Evolutionary conservation across 2,797 vertebrate species (phyloP).

Genomic region (Phoebastria nigripes): DNA sequence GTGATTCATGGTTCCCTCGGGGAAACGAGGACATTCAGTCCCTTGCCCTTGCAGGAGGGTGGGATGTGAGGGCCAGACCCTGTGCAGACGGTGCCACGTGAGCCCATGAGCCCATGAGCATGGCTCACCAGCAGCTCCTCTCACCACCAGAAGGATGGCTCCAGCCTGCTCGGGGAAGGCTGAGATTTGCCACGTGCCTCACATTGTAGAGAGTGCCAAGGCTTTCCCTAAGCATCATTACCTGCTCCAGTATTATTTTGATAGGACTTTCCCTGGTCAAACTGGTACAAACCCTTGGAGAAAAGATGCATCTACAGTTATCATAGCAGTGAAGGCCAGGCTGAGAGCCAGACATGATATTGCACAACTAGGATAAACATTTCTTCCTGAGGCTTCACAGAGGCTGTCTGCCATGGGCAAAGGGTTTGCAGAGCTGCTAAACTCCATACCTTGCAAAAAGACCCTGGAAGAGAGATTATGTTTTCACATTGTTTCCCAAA

Average conservation of each 20-base stretch:
- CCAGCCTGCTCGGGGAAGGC: fast-evolving
- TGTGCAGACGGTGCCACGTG: background rate
- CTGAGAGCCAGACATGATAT: background rate
- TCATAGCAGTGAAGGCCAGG: background rate
- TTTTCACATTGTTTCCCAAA: slow-evolving; percentile 72
- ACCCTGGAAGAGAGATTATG: slow-evolving; percentile 65
- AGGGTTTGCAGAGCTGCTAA: background rate
- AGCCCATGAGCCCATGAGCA: background rate
- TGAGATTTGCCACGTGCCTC: fast-evolving
- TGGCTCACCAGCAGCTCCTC: fast-evolving
- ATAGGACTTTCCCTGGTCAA: background rate
- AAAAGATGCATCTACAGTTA: background rate
- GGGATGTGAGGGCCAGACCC: background rate
- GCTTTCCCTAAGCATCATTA: background rate
- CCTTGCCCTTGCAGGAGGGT: background rate
- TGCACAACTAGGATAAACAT: background rate
- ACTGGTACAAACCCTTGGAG: background rate
- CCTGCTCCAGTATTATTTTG: background rate
- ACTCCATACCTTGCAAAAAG: slow-evolving; percentile 53
- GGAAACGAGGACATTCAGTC: background rate
- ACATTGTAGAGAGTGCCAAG: fast-evolving
- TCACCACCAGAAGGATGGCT: background rate
- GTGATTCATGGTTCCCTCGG: background rate
- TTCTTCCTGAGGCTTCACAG: background rate
- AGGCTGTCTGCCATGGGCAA: background rate